Base-by-base conservation (phyloP, 2,888 invertebrate species). In the Rhorus exstirpatorius region DNA sequence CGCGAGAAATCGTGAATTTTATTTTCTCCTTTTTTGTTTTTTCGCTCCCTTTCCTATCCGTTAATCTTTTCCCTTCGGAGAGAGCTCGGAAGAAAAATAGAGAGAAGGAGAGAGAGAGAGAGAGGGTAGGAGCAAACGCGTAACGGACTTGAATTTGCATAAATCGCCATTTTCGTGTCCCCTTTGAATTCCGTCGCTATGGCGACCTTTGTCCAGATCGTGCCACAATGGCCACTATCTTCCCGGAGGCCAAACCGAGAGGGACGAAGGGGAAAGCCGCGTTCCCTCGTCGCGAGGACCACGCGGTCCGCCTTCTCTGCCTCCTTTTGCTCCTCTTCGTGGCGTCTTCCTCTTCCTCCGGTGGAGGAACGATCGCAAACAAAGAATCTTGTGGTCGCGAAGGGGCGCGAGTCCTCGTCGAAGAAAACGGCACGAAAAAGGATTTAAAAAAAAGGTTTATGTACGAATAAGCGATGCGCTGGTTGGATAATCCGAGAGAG, bases 391-490 rank as follows among this genome's bases (percentile, higher is more conserved):
- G 75, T 55, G 88, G 89, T 87, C 85, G 82, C 82, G 67, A 71
- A 71, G 67, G 67, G 71, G 49, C 79, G 74, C 79, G 81, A 74
- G 87, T 87, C 82, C 86, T 76, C 86, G 84, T 86, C 83, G 77
- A 84, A 87, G 89, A 92, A 91, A 92, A 90, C 87, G 88, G 87
- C 85, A 81, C 91, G 91, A 91, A 91, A 88, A 88, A 85, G 87
- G 88, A 89, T 86, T 85, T 84, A 85, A 89, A 88, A 83, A 84
- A 89, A 87, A 86, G 83, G 89, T 89, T 88, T 91, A 92, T 91
- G 92, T 92, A 92, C 92, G 92, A 92, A 92, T 92, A 93, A 92
- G 90, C 91, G 92, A 92, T 92, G 91, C 91, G 91, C 90, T 87
- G 90, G 88, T 90, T 89, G 92, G 92, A 92, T 92, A 92, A 92